These are phyloP conservation scores for Battus philenor DNA, from an alignment of 1,140 invertebrate genomes.

Conservation along the genomic window DNA sequence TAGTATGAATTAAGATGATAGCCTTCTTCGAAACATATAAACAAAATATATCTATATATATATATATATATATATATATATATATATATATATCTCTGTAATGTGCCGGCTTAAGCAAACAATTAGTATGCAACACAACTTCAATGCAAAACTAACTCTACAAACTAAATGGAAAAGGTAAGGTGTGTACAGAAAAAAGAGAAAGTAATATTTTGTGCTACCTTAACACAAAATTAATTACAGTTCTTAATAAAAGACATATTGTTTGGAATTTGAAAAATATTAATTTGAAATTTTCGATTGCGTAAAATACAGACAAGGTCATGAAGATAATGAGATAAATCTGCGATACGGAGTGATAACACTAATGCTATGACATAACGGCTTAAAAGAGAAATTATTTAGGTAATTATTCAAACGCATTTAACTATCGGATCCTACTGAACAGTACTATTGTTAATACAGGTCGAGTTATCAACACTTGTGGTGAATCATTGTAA, in stretches of 20 bases:
- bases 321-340: conserved; percentile 22
- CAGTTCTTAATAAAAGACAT: conserved; percentile 3
- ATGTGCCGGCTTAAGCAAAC: background rate
- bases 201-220: conserved; percentile 11
- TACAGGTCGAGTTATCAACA: background rate
- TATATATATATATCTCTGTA: too few relatives aligned
- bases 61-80: too few relatives aligned
- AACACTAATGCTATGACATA: conserved; percentile 12
- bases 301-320: background rate
- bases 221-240: conserved; percentile 8
- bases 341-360: conserved; percentile 25
- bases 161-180: conserved; percentile 7
- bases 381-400: conserved; percentile 11
- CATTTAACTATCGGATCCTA: background rate
- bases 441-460: background rate
- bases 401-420: too few relatives aligned
- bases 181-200: conserved; percentile 2
- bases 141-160: background rate
- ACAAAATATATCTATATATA: too few relatives aligned
- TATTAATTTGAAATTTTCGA: background rate
- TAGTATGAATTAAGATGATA: background rate
- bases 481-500: background rate
- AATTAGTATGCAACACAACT: background rate
- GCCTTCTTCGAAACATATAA: background rate
- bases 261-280: too few relatives aligned